phyloP scores from a whole-genome alignment of 1,140 invertebrate species.

The Pachyrhynchus sulphureomaculatus region DNA sequence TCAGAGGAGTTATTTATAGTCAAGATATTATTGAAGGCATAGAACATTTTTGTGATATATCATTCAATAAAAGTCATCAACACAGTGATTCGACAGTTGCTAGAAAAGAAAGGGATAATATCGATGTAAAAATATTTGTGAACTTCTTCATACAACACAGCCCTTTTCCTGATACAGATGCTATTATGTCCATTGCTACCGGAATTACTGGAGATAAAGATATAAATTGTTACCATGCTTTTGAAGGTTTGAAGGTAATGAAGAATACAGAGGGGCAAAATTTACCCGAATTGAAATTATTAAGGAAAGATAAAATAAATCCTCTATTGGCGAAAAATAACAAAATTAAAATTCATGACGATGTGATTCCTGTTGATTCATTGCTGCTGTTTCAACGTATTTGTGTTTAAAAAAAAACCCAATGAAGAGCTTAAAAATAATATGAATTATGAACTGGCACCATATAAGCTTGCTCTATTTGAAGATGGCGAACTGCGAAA shows the following conservation, averaged over 20 bases:
- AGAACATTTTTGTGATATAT: constrained; percentile 34
- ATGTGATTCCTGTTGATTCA: constrained; percentile 38
- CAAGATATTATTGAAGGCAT: constrained; percentile 39
- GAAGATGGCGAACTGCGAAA: constrained; percentile 39
- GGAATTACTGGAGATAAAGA: constrained; percentile 31
- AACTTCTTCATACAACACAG: constrained; percentile 26
- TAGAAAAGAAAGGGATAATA: constrained; percentile 29
- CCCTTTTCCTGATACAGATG: too few species aligned
- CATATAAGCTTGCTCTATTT: constrained; percentile 40
- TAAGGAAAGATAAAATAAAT: constrained; percentile 34
- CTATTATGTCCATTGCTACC: constrained; percentile 35
- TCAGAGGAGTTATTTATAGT: constrained; percentile 30
- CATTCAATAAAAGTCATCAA: constrained; percentile 34
- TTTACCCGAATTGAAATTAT: constrained; percentile 32
- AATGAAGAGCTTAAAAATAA: constrained; percentile 37
- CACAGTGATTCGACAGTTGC: constrained; percentile 24
- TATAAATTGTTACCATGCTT: constrained; percentile 34
- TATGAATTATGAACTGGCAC: constrained; percentile 40
- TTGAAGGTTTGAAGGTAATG: constrained; percentile 33
- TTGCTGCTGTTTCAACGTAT: constrained; percentile 40
- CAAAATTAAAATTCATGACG: constrained; percentile 39
- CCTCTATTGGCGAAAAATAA: constrained; percentile 32
- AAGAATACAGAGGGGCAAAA: constrained; percentile 32
- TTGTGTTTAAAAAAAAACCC: constrained; percentile 33
- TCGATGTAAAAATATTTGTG: too few species aligned